Percentiles rank a stretch among this genome's conserved stretches.
These are phyloP conservation scores for Sebastes ruberrimus DNA, from an alignment of 2,797 vertebrate species.

Conservation along the genomic window DNA sequence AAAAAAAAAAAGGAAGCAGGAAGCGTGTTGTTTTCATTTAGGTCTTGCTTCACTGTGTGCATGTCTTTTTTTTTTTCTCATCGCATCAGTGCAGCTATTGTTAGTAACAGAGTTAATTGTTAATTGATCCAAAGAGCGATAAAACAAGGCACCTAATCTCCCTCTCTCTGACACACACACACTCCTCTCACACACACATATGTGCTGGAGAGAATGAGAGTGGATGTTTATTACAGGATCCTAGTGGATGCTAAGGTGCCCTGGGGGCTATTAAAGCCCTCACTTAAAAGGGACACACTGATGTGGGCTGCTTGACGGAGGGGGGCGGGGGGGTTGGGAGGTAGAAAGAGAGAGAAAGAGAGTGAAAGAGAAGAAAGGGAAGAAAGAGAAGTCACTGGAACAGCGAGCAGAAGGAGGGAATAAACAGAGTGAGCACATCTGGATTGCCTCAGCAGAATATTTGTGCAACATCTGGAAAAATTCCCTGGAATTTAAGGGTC, in stretches of 20 bases:
- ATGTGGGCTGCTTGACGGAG: constrained; percentile 39
- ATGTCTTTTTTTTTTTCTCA: not conserved
- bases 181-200: constrained; percentile 11
- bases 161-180: not conserved
- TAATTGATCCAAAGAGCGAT: constrained; percentile 75
- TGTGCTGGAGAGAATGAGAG: constrained; percentile 60
- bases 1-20: constrained; percentile 26
- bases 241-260: constrained; percentile 69
- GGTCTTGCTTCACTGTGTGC: constrained; percentile 12
- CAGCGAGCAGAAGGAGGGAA: constrained; percentile 58
- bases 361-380: constrained; percentile 17
- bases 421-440: constrained; percentile 81
- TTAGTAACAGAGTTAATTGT: constrained; percentile 71
- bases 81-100: constrained; percentile 49
- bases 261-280: constrained; percentile 72
- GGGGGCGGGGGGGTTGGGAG: not conserved
- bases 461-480: constrained; percentile 85
- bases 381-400: constrained; percentile 64
- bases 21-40: constrained; percentile 52
- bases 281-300: constrained; percentile 69
- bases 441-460: constrained; percentile 83
- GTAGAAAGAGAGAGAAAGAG: constrained; percentile 14
- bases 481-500: constrained; percentile 83
- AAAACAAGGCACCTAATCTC: constrained; percentile 63
- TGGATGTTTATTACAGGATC: constrained; percentile 81